phyloP scores from a whole-genome alignment of 1,140 invertebrate genomes.

The Cryptotermes secundus region DNA sequence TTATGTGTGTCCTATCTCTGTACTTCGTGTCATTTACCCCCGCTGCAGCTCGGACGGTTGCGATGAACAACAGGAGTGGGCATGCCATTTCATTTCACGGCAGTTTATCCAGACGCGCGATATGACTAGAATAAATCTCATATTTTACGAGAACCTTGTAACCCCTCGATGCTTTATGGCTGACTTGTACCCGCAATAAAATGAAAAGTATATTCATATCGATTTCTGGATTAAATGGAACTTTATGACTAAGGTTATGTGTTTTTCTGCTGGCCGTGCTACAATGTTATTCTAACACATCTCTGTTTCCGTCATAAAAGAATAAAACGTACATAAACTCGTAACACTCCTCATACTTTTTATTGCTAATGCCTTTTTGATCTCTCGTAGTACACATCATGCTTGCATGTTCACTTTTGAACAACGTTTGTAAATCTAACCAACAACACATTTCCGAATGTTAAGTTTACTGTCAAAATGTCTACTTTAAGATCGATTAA shows the following conservation, averaged over 20 bases:
- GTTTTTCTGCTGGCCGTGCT: not conserved
- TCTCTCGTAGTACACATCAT: not conserved
- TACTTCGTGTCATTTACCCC: not conserved
- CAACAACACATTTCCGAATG: not conserved
- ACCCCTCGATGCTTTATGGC: not conserved
- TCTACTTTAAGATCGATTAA: too few species aligned
- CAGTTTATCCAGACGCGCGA: not conserved
- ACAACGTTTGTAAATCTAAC: not conserved
- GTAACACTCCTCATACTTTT: not conserved
- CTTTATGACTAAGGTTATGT: not conserved
- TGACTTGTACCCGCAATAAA: not conserved
- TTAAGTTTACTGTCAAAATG: not conserved
- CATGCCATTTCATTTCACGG: not conserved
- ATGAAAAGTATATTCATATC: not conserved
- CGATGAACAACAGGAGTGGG: not conserved
- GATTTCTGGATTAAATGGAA: not conserved
- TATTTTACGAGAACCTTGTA: conserved; percentile 7
- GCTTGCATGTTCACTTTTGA: not conserved
- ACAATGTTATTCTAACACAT: not conserved
- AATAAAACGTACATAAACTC: not conserved
- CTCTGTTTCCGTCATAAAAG: not conserved
- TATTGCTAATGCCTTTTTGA: not conserved
- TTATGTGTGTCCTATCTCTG: not conserved
- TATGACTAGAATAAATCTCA: not conserved
- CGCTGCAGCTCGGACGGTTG: not conserved